Evolutionary conservation across 1,140 invertebrate genomes (phyloP).

Genomic region (Cecropterus lyciades): DNA sequence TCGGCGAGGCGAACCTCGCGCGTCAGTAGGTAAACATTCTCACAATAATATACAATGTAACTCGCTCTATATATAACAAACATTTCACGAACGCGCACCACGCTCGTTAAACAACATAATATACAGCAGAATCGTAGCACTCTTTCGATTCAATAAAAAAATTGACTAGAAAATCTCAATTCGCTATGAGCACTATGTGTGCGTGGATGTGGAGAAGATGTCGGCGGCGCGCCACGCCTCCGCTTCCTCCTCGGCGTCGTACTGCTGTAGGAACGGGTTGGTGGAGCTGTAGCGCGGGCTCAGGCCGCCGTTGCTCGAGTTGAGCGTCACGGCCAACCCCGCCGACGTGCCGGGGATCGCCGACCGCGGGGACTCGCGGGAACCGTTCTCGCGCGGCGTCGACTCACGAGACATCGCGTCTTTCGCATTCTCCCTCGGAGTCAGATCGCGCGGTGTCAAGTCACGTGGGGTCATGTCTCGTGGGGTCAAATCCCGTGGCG

Average conservation of each 20-base stretch:
- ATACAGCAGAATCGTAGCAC: slow-evolving; percentile 80
- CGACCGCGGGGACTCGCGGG: slow-evolving; percentile 64
- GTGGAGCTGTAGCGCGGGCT: slow-evolving; percentile 83
- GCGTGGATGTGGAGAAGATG: slow-evolving; percentile 76
- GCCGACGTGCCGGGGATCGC: slow-evolving; percentile 85
- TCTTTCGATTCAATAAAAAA: slow-evolving; percentile 81
- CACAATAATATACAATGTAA: slow-evolving; percentile 80
- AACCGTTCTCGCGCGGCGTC: slow-evolving; percentile 53
- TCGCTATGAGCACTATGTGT: slow-evolving; percentile 79
- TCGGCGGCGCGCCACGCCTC: slow-evolving; percentile 77
- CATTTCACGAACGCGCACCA: slow-evolving; percentile 73
- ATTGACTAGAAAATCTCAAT: slow-evolving; percentile 83
- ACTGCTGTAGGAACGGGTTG: slow-evolving; percentile 86
- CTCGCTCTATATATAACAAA: slow-evolving; percentile 82
- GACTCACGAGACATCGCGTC: slow-evolving; percentile 50
- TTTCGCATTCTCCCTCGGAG: slow-evolving; percentile 47
- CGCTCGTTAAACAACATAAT: slow-evolving; percentile 79
- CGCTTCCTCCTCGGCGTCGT: slow-evolving; percentile 79
- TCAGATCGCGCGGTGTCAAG: slow-evolving; percentile 46
- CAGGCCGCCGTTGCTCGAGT: slow-evolving; percentile 72
- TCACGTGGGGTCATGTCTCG: slow-evolving; percentile 53
- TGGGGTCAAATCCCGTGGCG: slow-evolving; percentile 56
- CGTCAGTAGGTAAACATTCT: slow-evolving; percentile 75
- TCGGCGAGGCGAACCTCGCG: slow-evolving; percentile 61
- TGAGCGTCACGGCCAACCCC: slow-evolving; percentile 85